Evolutionary conservation across 2,113 vertebrate genomes (phyloP), one percentile per base, ranked within the genome.

Genomic region (Scortum barcoo): DNA sequence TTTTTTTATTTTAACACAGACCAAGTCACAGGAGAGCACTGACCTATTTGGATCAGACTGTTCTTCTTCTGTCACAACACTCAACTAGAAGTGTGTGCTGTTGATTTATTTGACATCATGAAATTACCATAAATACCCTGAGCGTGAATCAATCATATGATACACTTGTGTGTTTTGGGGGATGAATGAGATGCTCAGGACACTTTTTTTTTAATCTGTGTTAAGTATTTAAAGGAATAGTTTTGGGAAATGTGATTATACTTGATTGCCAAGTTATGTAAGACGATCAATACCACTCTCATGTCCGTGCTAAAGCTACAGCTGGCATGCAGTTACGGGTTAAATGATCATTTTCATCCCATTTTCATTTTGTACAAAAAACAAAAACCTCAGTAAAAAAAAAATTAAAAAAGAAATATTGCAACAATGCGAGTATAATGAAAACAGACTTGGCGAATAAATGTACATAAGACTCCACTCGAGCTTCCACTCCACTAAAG

Each of bases 1-100:
- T 22, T 36, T 3, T 2, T 62, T 69, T 16, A 30, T 50, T 62
- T 72, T 28, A 53, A 5, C 44, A 28, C 26, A 42, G 63, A 69
- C 67, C 14, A 4, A 81, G 48, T 42, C 66, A 40, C 72, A 80
- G 76, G 40, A 80, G 84, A 82, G 71, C 76, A 1, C 48, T 80
- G 77, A 82, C 83, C 84, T 86, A 81, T 77, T 81, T 71, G 57
- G 72, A 78, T 86, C 24, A 19, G 63, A 50, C 56, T 62, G 16
- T 65, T 56, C 51, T 80, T 83, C 66, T 60, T 77, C 48, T 75
- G 65, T 65, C 26, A 56, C 4, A 2, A 22, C 12, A 13, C 36
- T 36, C 11, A 6, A 4, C 40, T 16, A 5, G 14, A 69, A 48
- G 50, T 46, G 67, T 14, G 51, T 12, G 36, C 30, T 77, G 24